These are phyloP conservation scores for Dermolepida albohirtum DNA, from an alignment of 2,888 invertebrate species.

Conservation along the genomic window DNA sequence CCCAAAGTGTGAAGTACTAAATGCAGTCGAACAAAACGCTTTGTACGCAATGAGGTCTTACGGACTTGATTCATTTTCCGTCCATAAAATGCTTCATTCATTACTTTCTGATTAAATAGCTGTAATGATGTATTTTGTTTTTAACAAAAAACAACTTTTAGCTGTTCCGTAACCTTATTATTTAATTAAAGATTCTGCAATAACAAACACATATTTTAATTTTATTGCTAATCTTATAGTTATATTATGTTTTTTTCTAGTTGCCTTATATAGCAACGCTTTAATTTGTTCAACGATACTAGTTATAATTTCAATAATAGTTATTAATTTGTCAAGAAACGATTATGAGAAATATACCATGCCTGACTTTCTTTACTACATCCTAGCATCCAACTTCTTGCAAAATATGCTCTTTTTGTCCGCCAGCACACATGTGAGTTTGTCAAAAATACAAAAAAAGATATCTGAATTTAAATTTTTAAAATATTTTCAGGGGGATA, in stretches of 20 bases:
- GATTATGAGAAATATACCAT: slow-evolving; percentile 51
- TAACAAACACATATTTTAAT: too few species aligned
- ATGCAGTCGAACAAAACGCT: too few species aligned
- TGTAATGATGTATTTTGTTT: too few species aligned
- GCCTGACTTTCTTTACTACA: slow-evolving; percentile 54
- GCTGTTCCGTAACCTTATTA: too few species aligned
- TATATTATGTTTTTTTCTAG: slow-evolving; percentile 52
- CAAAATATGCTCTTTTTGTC: slow-evolving; percentile 57
- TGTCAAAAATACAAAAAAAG: not conserved
- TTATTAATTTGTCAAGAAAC: slow-evolving; percentile 58
- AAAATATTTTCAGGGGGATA: slow-evolving; percentile 51
- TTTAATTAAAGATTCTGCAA: too few species aligned
- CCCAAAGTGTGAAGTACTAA: too few species aligned
- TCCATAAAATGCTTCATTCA: too few species aligned
- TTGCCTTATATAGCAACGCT: slow-evolving; percentile 57
- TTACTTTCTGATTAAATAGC: too few species aligned
- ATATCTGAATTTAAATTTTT: not conserved
- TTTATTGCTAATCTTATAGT: too few species aligned
- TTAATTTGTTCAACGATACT: slow-evolving; percentile 55
- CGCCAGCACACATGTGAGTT: slow-evolving; percentile 33
- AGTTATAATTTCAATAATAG: slow-evolving; percentile 55
- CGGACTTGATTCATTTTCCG: too few species aligned
- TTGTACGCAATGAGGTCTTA: too few species aligned
- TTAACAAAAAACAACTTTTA: too few species aligned
- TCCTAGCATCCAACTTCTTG: slow-evolving; percentile 54